Evolutionary conservation across 2,888 invertebrate species (phyloP), one percentile per base, ranked within the genome.

Genomic region (Ditula angustiorana): DNA sequence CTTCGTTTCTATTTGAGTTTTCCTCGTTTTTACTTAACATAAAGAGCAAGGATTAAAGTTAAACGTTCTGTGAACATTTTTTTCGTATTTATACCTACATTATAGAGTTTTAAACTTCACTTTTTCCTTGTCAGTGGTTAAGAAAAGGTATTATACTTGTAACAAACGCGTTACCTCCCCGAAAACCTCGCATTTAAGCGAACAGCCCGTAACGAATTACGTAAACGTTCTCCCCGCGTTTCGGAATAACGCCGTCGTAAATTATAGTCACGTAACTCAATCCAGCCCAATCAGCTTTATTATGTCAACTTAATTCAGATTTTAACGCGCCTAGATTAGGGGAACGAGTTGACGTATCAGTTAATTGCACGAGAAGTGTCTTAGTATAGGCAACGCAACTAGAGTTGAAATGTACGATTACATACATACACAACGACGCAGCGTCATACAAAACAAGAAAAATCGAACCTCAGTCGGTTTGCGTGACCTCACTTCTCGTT

Each of bases 201-300:
- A 28, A 44, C 41, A 35, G 33, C 10, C 52, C 52, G 46, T 23
- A 26, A 44, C 59, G 30, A 64, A 59, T 37, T 46, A 37, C 64
- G 35, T 35, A 44, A 41, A n/a, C 58, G 50, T 62, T 57, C 46
- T 41, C 26, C 35, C 53, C 19, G 10, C 63, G 35, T 46, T 52
- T 57, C 37, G 28, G 28, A 59, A n/a, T 64, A 52, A 64, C 50
- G 47, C 10, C 47, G 37, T 16, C 19, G 21, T 64, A 59, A 64
- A 64, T 64, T 53, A 64, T 64, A 37, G 59, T 59, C 63, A 57
- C 57, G 58, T 64, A 35, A 30, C 57, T 49, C 52, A 44, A 64
- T 59, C 59, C 46, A 35, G 64, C 5, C 46, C 50, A 63, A 58
- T 64, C 58, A 59, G 58, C 37, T 46, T 62, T 57, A 50, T 53